Conservation (phyloP, 2,797 vertebrate species). For the Myotis daubentonii region DNA sequence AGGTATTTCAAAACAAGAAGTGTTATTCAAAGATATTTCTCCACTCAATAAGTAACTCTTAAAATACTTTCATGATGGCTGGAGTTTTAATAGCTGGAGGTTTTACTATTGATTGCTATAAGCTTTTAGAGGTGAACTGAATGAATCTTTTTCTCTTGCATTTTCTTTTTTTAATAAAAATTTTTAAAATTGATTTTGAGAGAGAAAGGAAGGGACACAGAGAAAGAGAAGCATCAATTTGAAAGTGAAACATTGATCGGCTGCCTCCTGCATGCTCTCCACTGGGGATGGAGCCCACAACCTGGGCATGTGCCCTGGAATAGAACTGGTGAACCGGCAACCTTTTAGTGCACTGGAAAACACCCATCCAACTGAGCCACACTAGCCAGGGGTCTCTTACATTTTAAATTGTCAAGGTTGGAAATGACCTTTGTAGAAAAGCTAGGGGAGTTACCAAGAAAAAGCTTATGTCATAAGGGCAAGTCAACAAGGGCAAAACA, state of each 20-base stretch:
- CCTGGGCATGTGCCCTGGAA: not conserved
- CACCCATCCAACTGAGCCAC: not conserved
- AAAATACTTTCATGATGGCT: not conserved
- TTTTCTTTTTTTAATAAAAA: not conserved
- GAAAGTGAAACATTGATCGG: not conserved
- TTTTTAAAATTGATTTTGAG: not conserved
- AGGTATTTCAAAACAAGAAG: not conserved
- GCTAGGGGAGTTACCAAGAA: not conserved
- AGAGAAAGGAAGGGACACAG: not conserved
- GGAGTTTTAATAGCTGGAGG: not conserved
- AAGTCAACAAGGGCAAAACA: not conserved
- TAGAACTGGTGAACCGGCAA: not conserved
- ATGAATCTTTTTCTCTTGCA: not conserved
- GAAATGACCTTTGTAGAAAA: slow-evolving; percentile 39
- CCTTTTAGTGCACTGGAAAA: not conserved
- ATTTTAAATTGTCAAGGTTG: not conserved
- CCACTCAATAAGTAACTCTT: not conserved
- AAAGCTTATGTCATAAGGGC: not conserved
- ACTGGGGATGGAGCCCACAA: not conserved
- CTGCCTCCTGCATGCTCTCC: not conserved
- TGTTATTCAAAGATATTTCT: not conserved
- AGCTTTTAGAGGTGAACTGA: not conserved
- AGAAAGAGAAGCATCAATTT: not conserved
- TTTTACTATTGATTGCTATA: not conserved
- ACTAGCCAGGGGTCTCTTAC: not conserved